Conservation (phyloP, 1,140 invertebrate species). For the Zophobas morio region DNA sequence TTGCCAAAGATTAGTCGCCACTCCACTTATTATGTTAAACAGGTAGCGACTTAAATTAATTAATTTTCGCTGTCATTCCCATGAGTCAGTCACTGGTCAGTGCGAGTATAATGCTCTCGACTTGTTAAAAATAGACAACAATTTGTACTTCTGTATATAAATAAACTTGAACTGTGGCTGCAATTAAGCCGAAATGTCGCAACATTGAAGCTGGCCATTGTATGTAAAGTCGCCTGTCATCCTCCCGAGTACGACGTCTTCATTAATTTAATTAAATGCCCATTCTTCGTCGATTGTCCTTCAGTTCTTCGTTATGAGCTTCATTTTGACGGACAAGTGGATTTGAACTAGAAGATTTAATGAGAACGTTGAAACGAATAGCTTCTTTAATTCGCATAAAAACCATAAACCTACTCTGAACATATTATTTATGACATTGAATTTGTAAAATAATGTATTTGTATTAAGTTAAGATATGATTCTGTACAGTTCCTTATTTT, state of each 20-base stretch:
- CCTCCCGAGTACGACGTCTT: conserved; percentile 10
- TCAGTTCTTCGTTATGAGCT: not conserved
- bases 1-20: not conserved
- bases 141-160: conserved; percentile 32
- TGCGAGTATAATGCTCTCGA: not conserved
- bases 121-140: conserved; percentile 15
- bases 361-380: too few species aligned
- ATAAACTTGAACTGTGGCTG: conserved; percentile 4
- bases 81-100: conserved; percentile 1
- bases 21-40: conserved; percentile 20
- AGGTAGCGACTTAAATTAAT: conserved; percentile 13
- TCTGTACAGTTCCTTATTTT: too few species aligned
- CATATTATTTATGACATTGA: too few species aligned
- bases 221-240: conserved; percentile 33
- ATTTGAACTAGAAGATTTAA: too few species aligned
- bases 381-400: too few species aligned
- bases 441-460: too few species aligned
- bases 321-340: too few species aligned
- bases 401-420: too few species aligned
- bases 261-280: conserved; percentile 30
- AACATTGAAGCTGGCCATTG: conserved; percentile 17
- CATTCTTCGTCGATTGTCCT: conserved; percentile 21
- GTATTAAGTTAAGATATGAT: too few species aligned
- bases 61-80: conserved; percentile 12
- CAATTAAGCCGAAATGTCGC: conserved; percentile 30